Conservation (phyloP, 2,797 vertebrate species). For the Podarcis lilfordi region DNA sequence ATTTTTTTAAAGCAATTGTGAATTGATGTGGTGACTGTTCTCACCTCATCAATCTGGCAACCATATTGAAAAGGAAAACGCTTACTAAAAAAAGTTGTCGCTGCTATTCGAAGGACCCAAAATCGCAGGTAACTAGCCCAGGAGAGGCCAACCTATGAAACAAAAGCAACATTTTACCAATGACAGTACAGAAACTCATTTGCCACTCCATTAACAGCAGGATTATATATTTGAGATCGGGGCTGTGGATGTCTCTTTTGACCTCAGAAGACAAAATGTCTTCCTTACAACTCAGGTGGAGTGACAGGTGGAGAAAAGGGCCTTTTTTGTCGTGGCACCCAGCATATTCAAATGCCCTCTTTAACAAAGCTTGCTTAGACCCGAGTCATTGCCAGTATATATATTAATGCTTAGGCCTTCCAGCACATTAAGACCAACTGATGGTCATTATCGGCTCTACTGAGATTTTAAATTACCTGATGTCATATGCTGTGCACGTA, state of each 20-base stretch:
- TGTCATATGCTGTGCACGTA: no score
- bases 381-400: no score
- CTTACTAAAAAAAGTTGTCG: slow-evolving; percentile 77
- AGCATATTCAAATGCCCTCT: no score
- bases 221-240: background rate
- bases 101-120: slow-evolving; percentile 68
- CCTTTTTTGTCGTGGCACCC: no score
- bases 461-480: no score
- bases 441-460: no score
- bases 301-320: no score
- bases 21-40: slow-evolving; percentile 8
- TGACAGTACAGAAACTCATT: background rate
- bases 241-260: background rate
- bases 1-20: background rate
- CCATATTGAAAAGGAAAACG: slow-evolving; percentile 17
- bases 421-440: no score
- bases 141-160: slow-evolving; percentile 51
- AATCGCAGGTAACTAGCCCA: slow-evolving; percentile 69
- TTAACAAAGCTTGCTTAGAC: no score
- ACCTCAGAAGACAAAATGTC: no score
- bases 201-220: background rate
- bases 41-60: background rate
- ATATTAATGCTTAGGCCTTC: no score
- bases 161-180: slow-evolving; percentile 16
- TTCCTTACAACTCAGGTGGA: background rate